Evolutionary conservation across 2,888 invertebrate genomes (phyloP).

Genomic region (Tupiocoris notatus): DNA sequence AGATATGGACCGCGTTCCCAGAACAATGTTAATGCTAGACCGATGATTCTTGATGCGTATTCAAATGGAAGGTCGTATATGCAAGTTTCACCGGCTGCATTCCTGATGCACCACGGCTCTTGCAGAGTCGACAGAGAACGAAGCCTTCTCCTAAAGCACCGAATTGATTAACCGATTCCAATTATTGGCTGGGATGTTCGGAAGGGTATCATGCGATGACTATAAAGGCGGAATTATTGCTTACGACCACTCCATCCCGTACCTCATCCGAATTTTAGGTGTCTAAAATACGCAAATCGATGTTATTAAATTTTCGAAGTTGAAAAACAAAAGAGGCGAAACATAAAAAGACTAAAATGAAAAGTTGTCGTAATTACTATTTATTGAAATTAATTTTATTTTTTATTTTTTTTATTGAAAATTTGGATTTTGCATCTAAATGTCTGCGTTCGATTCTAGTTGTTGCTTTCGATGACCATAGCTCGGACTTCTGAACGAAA

Average conservation of each 20-base stretch:
- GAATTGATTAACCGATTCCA: constrained; percentile 39
- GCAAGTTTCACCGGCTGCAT: not conserved
- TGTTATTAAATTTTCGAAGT: too few relatives aligned
- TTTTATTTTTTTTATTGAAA: too few relatives aligned
- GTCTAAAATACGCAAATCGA: not conserved
- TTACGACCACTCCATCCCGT: not conserved
- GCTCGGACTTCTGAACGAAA: too few relatives aligned
- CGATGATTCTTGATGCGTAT: not conserved
- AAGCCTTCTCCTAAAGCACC: not conserved
- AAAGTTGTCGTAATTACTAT: too few relatives aligned
- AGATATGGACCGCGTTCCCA: too few relatives aligned
- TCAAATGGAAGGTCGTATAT: not conserved
- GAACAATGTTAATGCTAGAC: too few relatives aligned
- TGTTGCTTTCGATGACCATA: too few relatives aligned
- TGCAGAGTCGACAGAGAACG: not conserved
- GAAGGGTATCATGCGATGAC: constrained; percentile 16
- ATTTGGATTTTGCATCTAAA: too few relatives aligned
- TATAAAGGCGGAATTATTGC: constrained; percentile 35
- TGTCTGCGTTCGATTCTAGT: too few relatives aligned
- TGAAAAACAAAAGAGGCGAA: too few relatives aligned
- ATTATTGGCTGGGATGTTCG: constrained; percentile 22
- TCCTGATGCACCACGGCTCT: constrained; percentile 5
- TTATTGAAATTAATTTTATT: too few relatives aligned
- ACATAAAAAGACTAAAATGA: too few relatives aligned
- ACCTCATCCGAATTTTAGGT: not conserved